A percentile compares a stretch with the other conserved stretches of the same genome.
Evolutionary conservation across 2,113 vertebrate species (phyloP).

Genomic region (Gracilinanus agilis): DNA sequence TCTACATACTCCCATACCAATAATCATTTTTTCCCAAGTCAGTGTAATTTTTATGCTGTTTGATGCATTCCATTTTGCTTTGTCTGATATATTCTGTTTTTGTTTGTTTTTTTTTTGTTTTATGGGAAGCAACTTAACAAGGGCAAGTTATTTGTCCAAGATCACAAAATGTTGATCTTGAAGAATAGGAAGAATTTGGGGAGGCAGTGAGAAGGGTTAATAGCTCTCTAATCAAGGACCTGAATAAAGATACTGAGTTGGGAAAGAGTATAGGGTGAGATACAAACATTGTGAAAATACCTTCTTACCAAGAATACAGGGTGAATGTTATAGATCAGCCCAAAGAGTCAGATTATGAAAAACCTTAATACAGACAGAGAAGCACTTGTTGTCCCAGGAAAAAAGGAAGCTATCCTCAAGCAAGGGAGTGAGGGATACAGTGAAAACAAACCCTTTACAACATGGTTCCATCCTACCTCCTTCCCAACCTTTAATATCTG

Average conservation of each 20-base stretch:
- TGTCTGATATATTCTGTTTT: neutral
- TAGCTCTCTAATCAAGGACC: neutral
- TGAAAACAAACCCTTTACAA: neutral
- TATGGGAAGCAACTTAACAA: neutral
- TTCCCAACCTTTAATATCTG: neutral
- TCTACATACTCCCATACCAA: neutral
- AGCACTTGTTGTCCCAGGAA: neutral
- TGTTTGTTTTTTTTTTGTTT: too few species aligned
- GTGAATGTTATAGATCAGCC: neutral
- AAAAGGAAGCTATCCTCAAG: neutral
- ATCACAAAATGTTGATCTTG: neutral
- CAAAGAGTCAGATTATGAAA: neutral
- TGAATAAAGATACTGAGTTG: accelerated
- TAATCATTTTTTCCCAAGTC: neutral
- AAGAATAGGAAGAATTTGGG: neutral
- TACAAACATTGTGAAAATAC: neutral
- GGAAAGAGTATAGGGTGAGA: neutral
- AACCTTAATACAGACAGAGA: neutral
- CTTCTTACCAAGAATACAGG: neutral
- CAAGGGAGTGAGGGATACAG: neutral
- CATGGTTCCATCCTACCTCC: neutral
- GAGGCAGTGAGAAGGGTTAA: neutral
- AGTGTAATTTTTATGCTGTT: neutral
- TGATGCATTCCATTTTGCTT: neutral
- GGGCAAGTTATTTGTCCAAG: neutral